A percentile compares a stretch with the other conserved stretches of the same genome.
phyloP scores from a whole-genome alignment of 2,888 invertebrate genomes.

The Chironomus tentans region DNA sequence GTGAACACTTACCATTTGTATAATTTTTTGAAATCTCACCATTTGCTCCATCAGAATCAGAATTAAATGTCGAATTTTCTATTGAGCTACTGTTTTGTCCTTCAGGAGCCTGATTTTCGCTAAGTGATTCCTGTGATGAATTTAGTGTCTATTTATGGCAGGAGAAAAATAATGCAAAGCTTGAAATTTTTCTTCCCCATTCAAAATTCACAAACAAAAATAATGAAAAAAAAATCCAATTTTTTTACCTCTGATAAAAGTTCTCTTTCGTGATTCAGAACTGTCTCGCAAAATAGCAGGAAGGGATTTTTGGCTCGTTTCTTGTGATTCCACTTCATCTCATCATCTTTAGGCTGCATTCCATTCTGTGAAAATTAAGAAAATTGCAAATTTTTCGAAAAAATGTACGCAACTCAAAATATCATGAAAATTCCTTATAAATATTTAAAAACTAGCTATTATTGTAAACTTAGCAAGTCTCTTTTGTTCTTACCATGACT shows the following conservation, averaged over 20 bases:
- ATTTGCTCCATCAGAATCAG: constrained; percentile 13
- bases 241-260: constrained; percentile 37
- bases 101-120: constrained; percentile 4
- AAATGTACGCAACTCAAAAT: not conserved
- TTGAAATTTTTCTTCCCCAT: not conserved
- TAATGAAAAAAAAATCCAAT: not conserved
- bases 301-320: constrained; percentile 41
- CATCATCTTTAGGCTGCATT: constrained; percentile 18
- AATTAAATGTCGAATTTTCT: constrained; percentile 20
- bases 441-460: no score
- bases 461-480: not conserved
- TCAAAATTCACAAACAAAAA: constrained; percentile 13
- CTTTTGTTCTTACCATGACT: not conserved
- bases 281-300: constrained; percentile 42
- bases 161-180: not conserved
- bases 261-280: constrained; percentile 41
- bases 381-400: not conserved
- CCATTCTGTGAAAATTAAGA: constrained; percentile 16
- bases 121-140: constrained; percentile 20
- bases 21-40: constrained; percentile 14
- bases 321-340: constrained; percentile 15
- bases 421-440: not conserved
- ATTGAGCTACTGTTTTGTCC: constrained; percentile 8
- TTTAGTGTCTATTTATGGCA: constrained; percentile 19
- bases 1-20: constrained; percentile 14